Base-by-base conservation (phyloP, 2,888 invertebrate genomes). In the Noctua comes region DNA sequence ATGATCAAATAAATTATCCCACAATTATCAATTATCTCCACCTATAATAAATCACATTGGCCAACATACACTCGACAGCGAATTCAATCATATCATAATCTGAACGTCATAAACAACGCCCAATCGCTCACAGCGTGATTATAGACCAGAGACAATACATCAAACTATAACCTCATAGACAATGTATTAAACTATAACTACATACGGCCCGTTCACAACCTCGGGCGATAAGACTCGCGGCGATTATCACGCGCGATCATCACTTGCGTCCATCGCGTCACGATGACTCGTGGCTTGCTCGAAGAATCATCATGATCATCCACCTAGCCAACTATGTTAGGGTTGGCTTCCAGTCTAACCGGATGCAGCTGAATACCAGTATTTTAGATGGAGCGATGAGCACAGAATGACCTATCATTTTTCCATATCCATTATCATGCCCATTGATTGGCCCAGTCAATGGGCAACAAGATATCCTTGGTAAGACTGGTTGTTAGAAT, bases 101-200 rank as follows among this genome's bases (percentile, higher is more conserved):
- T 40, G 36, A 24, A 48, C 54, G 69, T 51, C 65, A 79, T 79
- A 86, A 70, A 83, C 43, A 73, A 76, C 84, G 75, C 70, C 73
- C 84, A 79, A 79, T 85, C 79, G 76, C 73, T 83, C 83, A 75
- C 85, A 71, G 68, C 82, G 21, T 79, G 86, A 84, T 83, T 86
- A 74, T 40, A 79, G 43, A 71, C 66, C 59, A 81, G 21, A 76
- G 72, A 73, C 79, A 81, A 81, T 78, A 48, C 40, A 86, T 86
- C 72, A 83, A 76, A 68, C 70, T 59, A 68, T 76, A 73, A 46
- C 68, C 57, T n/a, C 59, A 40, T 6, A 75, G 46, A 86, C 86
- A 82, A 82, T 78, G 72, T 48, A 83, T 75, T 31, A 78, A 78
- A 73, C 24, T 66, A 6, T 66, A 43, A 43, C 3, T 66, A n/a